A percentile compares a stretch with the other conserved stretches of the same genome.
Evolutionary conservation across 2,888 invertebrate genomes (phyloP).

Genomic region (Hanleya hanleyi): DNA sequence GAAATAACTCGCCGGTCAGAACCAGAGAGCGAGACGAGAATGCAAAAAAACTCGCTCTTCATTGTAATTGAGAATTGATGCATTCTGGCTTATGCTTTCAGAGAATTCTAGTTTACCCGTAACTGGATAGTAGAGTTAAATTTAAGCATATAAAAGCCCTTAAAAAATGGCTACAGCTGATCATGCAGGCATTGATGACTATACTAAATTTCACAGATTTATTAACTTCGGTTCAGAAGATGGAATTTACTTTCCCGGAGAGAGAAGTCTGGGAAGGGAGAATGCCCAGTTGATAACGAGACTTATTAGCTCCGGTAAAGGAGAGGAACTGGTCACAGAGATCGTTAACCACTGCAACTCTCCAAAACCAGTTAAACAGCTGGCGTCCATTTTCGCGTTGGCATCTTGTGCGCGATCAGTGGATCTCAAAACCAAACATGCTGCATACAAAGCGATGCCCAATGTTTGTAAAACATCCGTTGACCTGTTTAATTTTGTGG

Average conservation of each 20-base stretch:
- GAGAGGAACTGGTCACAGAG: slow-evolving; percentile 60
- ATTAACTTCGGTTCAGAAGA: slow-evolving; percentile 62
- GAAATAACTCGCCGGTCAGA: too few species aligned
- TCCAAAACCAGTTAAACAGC: slow-evolving; percentile 69
- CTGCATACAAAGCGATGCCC: slow-evolving; percentile 77
- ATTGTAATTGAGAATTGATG: too few species aligned
- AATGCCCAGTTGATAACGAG: slow-evolving; percentile 52
- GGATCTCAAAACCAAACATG: slow-evolving; percentile 75
- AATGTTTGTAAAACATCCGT: slow-evolving; percentile 79
- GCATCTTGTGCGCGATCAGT: slow-evolving; percentile 78
- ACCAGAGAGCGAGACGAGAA: too few species aligned
- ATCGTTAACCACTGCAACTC: slow-evolving; percentile 55
- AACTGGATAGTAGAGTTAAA: too few species aligned
- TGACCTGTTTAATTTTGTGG: slow-evolving; percentile 80
- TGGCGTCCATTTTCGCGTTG: slow-evolving; percentile 78
- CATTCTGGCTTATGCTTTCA: too few species aligned
- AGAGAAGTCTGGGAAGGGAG: slow-evolving; percentile 56
- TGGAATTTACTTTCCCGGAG: slow-evolving; percentile 58
- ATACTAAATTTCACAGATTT: slow-evolving; percentile 31
- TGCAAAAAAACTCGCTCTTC: too few species aligned
- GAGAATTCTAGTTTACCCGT: too few species aligned
- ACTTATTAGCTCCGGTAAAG: slow-evolving; percentile 61
- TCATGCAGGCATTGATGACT: slow-evolving; percentile 16
- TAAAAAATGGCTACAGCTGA: background rate
- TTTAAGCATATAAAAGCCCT: too few species aligned